phyloP scores from a whole-genome alignment of 2,113 vertebrate species.

The Thalassoma bifasciatum region DNA sequence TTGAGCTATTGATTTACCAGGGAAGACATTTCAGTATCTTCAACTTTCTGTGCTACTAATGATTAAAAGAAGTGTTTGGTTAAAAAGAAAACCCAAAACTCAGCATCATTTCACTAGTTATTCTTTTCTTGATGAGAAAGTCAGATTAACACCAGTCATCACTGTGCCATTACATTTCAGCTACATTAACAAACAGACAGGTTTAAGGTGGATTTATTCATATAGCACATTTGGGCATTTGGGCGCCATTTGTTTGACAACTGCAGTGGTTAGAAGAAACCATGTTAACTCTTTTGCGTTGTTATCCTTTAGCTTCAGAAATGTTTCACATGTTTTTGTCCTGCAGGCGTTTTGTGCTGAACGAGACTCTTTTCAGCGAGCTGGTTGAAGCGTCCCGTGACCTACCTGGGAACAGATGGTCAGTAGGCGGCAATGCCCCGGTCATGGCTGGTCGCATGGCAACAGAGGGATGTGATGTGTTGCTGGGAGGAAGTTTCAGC shows the following conservation, averaged over 20 bases:
- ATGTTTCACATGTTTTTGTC: neutral
- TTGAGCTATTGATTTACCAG: neutral
- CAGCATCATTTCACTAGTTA: neutral
- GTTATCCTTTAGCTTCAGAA: neutral
- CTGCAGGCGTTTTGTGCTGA: slow-evolving; percentile 83
- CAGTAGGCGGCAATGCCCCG: slow-evolving; percentile 86
- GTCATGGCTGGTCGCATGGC: slow-evolving; percentile 88
- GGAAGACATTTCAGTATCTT: neutral
- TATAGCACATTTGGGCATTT: neutral
- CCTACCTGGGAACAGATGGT: slow-evolving; percentile 86
- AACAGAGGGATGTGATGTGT: slow-evolving; percentile 85
- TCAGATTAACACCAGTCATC: neutral
- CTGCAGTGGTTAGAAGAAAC: neutral
- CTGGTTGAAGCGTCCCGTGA: slow-evolving; percentile 85
- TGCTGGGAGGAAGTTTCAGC: slow-evolving; percentile 86
- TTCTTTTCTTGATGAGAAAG: no score
- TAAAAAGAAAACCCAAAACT: no score
- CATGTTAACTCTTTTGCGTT: neutral
- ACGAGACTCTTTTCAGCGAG: slow-evolving; percentile 84
- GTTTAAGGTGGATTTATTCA: neutral
- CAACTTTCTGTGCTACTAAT: no score
- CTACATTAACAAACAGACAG: neutral
- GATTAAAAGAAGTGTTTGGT: neutral
- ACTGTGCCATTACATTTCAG: no score
- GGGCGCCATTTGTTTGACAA: neutral